Conservation (phyloP, 1,140 invertebrate genomes). For the Caenorhabditis briggsae region DNA sequence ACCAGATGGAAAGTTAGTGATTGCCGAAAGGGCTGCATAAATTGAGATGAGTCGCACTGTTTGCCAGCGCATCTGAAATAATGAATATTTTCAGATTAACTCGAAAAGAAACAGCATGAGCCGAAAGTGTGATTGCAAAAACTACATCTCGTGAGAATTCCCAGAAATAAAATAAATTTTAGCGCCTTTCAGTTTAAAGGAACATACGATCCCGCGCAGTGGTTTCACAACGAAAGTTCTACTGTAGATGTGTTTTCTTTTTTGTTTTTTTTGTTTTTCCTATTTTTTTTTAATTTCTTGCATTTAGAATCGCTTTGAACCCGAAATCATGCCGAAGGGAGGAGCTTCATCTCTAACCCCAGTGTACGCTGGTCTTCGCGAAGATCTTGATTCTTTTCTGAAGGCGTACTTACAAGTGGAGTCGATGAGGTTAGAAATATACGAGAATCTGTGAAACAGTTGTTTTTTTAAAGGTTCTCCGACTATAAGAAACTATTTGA, state of each 20-base stretch:
- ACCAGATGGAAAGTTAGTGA: constrained; percentile 72
- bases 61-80: constrained; percentile 32
- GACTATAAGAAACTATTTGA: constrained; percentile 23
- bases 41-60: constrained; percentile 63
- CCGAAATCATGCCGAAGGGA: neutral
- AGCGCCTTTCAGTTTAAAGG: neutral
- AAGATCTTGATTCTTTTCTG: constrained; percentile 21
- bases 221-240: neutral
- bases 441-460: neutral
- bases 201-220: neutral
- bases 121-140: no score
- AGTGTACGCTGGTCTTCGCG: constrained; percentile 22
- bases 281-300: neutral
- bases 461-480: neutral
- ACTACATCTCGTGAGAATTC: no score
- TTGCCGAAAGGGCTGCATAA: constrained; percentile 67
- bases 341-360: neutral
- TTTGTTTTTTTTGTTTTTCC: neutral
- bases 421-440: neutral
- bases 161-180: neutral
- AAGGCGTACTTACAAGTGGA: neutral
- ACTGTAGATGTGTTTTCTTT: neutral
- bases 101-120: neutral
- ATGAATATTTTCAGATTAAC: neutral
- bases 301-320: neutral